A percentile compares a stretch with the other conserved stretches of the same genome.
Evolutionary conservation across 2,888 invertebrate species (phyloP).

Genomic region (Limnephilus lunatus): DNA sequence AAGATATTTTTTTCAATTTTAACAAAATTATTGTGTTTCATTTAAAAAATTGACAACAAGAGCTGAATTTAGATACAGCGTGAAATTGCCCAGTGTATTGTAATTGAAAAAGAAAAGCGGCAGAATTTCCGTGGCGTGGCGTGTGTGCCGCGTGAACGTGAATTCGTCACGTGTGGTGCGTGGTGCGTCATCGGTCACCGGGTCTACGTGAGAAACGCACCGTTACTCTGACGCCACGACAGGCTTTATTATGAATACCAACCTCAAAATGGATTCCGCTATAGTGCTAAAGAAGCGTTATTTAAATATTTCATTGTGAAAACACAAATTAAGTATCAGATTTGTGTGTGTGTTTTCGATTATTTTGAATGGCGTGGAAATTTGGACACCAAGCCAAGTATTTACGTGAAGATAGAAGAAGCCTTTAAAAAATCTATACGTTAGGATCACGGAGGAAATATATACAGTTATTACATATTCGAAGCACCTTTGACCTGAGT

Average conservation of each 20-base stretch:
- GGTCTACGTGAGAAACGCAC: background rate
- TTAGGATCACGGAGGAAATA: too few relatives aligned
- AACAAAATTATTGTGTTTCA: background rate
- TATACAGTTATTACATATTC: too few relatives aligned
- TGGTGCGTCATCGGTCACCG: conserved; percentile 32
- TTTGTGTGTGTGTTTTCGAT: background rate
- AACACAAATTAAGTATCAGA: background rate
- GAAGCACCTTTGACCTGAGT: too few relatives aligned
- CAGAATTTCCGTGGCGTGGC: conserved; percentile 15
- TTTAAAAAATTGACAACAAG: background rate
- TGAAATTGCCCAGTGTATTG: conserved; percentile 20
- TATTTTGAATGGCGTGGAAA: background rate
- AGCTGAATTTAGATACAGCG: background rate
- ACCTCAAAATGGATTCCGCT: background rate
- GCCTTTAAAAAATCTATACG: background rate
- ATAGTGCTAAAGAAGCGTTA: too few relatives aligned
- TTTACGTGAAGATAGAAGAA: background rate
- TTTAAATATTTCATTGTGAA: background rate
- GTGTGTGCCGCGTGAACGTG: conserved; percentile 37
- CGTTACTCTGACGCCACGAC: conserved; percentile 25
- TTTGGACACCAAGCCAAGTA: background rate
- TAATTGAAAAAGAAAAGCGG: conserved; percentile 31
- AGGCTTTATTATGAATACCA: background rate
- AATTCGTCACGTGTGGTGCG: conserved; percentile 55
- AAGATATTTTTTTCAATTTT: background rate